Conservation (phyloP, 2,888 invertebrate genomes). For the Phymatocera aterrima region DNA sequence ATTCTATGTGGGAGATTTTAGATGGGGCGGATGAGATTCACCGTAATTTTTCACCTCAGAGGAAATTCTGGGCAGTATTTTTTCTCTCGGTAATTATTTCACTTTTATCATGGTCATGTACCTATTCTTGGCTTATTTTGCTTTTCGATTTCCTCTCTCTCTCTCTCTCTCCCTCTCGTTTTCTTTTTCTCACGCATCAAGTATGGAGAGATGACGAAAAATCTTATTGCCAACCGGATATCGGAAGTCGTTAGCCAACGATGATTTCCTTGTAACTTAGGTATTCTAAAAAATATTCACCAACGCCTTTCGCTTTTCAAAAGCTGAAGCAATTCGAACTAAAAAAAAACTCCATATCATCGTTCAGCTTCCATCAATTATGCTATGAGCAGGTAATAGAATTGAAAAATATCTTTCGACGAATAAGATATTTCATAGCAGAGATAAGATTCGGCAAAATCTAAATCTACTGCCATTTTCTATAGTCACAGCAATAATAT, state of each 20-base stretch:
- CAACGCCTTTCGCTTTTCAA: no score
- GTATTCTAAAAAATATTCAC: no score
- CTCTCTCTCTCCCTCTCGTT: background rate
- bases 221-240: no score
- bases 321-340: no score
- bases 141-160: background rate
- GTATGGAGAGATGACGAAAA: no score
- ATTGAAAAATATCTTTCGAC: background rate
- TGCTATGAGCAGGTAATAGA: no score
- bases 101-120: background rate
- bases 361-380: no score
- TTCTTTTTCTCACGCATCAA: background rate
- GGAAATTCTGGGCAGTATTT: conserved; percentile 23
- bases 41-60: conserved; percentile 4
- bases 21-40: background rate
- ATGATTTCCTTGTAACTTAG: no score
- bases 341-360: no score
- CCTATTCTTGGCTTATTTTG: no score
- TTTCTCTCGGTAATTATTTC: background rate
- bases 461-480: background rate
- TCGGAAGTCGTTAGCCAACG: no score
- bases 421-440: background rate
- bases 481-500: background rate
- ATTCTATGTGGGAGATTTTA: background rate
- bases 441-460: background rate